Evolutionary conservation across 30 jellyfish, hydroid and myxozoan genomes (phyloP), one percentile per base, ranked within the genome.

Genomic region (Hydractinia echinata): DNA sequence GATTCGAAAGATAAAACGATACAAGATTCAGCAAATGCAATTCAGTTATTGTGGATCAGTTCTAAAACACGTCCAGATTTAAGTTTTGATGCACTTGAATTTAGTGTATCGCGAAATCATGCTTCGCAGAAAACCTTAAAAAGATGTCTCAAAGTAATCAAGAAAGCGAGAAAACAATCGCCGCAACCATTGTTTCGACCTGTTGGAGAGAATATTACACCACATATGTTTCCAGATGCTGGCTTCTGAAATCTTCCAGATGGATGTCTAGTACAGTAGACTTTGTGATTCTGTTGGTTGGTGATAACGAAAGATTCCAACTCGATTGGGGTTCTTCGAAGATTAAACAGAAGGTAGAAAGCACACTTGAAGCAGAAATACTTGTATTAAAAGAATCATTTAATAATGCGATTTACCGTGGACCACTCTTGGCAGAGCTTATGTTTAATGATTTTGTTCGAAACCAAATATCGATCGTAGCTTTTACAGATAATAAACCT

Each of bases 51-150:
- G 48, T 76, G 84, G 84, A 76, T 76, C 82, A 76, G 84, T 53
- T 76, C 84, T 15, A 77, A 76, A 76, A 76, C 84, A 53, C 84
- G 84, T 55, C 84, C 84, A 18, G 84, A 76, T 76, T n/a, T 76
- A 53, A 76, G 84, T 16, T 76, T 6, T 49, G 76, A 70, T 18
- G 48, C 69, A 51, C 80, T 70, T 18, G 80, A 70, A 14, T 4
- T 70, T 54, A 70, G 76, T 51, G 76, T 51, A 6, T 76, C 84
- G 4, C 4, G 77, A 76, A 76, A 76, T 53, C 6, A 76, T 7
- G 84, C 84, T 4, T 76, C 84, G 5, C 16, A 7, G 5, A 76
- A 13, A 55, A 76, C 84, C 82, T 6, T 76, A 14, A 70, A 70
- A 18, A 21, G 80, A 70, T 70, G 80, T 51, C 8, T 18, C 5